phyloP scores from a whole-genome alignment of 2,888 invertebrate genomes.

The Torymus aiolomorphi region DNA sequence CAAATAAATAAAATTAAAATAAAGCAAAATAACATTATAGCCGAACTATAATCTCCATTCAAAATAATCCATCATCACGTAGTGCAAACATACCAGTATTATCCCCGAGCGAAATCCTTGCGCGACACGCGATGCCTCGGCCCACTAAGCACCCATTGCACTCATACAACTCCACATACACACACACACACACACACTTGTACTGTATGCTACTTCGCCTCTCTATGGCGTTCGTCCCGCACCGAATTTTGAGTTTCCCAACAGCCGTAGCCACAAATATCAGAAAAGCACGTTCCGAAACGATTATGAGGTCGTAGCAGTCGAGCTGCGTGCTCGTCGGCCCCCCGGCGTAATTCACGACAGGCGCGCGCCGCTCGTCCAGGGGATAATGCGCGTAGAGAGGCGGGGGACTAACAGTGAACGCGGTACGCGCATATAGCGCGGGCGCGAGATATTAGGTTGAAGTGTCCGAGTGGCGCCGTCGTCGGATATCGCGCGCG shows the following conservation, averaged over 20 bases:
- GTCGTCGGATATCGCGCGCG: slow-evolving; percentile 14
- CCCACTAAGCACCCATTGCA: no score
- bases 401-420: slow-evolving; percentile 51
- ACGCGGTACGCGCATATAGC: slow-evolving; percentile 12
- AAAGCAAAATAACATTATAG: no score
- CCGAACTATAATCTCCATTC: no score
- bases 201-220: no score
- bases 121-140: not conserved
- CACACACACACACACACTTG: no score
- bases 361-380: slow-evolving; percentile 7
- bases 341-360: slow-evolving; percentile 27
- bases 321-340: slow-evolving; percentile 36
- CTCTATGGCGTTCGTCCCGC: not conserved
- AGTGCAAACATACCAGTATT: not conserved
- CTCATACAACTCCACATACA: no score
- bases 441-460: slow-evolving; percentile 55
- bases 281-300: slow-evolving; percentile 49
- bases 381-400: slow-evolving; percentile 20
- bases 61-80: no score
- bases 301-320: slow-evolving; percentile 48
- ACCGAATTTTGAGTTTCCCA: slow-evolving; percentile 35
- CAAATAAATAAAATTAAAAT: no score
- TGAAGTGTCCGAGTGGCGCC: slow-evolving; percentile 60
- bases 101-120: not conserved
- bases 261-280: slow-evolving; percentile 47